Percentiles rank a stretch among this genome's conserved stretches.
Evolutionary conservation across 2,797 vertebrate genomes (phyloP).

Genomic region (Neoniphon sammara): DNA sequence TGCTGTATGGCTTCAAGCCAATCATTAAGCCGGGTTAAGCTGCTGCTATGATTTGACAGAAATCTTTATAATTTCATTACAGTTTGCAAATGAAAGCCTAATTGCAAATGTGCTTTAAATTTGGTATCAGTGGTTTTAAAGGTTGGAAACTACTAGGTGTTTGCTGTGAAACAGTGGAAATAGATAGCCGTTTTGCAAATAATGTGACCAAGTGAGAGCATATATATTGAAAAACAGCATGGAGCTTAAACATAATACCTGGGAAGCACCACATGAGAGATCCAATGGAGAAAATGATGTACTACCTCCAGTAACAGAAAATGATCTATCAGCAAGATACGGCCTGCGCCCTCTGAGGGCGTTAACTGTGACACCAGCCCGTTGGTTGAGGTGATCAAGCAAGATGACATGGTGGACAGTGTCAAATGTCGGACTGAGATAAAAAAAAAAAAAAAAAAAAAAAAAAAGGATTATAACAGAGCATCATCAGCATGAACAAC

Average conservation of each 20-base stretch:
- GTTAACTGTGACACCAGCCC: conserved; percentile 58
- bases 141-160: conserved; percentile 24
- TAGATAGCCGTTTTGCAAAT: conserved; percentile 42
- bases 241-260: conserved; percentile 19
- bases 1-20: conserved; percentile 18
- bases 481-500: conserved; percentile 55
- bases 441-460: conserved; percentile 36
- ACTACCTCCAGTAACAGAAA: conserved; percentile 29
- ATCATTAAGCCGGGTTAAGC: conserved; percentile 22
- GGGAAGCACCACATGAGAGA: conserved; percentile 29
- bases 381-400: conserved; percentile 60
- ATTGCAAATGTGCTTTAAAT: conserved; percentile 24
- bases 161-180: conserved; percentile 9
- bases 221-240: conserved; percentile 10
- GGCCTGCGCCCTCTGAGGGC: conserved; percentile 49
- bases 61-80: conserved; percentile 45
- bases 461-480: conserved; percentile 51
- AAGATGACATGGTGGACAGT: conserved; percentile 51
- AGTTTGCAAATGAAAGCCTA: conserved; percentile 7
- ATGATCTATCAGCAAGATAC: conserved; percentile 45
- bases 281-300: conserved; percentile 22
- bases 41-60: conserved; percentile 40
- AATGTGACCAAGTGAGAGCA: conserved; percentile 16
- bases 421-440: conserved; percentile 59
- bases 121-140: conserved; percentile 26